Conservation (phyloP, 2,113 vertebrate species). For the Vicugna pacos region DNA sequence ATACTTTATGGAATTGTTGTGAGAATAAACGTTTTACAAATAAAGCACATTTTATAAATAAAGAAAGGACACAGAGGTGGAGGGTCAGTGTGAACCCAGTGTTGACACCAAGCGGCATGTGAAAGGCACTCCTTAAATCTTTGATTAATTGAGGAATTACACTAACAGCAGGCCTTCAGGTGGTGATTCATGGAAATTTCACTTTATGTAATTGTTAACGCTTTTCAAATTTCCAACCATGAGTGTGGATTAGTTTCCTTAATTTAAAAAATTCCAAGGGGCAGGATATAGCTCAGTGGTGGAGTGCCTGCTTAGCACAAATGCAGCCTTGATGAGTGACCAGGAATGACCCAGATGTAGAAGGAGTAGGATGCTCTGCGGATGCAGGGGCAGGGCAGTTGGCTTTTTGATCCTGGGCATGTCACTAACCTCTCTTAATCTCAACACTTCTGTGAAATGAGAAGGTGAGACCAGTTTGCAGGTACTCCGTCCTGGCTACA, state of each 20-base stretch:
- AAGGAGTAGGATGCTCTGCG: neutral
- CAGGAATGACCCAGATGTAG: neutral
- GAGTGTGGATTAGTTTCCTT: neutral
- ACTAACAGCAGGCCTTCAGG: neutral
- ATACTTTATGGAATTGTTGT: neutral
- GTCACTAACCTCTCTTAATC: neutral
- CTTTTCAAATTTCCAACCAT: neutral
- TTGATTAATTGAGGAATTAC: neutral
- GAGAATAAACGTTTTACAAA: constrained; percentile 12
- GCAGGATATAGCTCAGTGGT: too few species aligned
- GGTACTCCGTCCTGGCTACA: neutral
- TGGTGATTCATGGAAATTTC: neutral
- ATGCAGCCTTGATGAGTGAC: neutral
- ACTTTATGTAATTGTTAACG: constrained; percentile 24
- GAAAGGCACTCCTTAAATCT: neutral
- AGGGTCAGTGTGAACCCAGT: neutral
- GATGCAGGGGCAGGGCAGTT: neutral
- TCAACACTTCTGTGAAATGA: neutral
- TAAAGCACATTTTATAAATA: constrained; percentile 21
- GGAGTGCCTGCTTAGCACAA: too few species aligned
- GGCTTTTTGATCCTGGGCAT: neutral
- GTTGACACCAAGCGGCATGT: neutral
- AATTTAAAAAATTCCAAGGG: neutral
- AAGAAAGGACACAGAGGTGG: neutral
- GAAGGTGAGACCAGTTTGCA: fast-evolving